phyloP scores from a whole-genome alignment of 2,797 vertebrate genomes.

The Hoplostethus atlanticus region DNA sequence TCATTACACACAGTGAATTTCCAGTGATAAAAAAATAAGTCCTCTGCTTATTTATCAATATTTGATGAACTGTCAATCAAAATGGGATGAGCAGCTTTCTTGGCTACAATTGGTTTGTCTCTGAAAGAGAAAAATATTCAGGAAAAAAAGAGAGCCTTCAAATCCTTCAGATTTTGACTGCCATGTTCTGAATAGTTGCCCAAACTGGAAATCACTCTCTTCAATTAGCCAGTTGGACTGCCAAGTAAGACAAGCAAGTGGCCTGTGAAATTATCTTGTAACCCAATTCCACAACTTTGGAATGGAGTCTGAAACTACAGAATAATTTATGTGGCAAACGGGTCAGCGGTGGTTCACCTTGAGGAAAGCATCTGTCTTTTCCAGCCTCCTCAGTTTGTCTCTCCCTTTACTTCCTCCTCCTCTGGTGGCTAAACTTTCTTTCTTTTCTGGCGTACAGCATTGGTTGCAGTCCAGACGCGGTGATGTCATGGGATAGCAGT shows the following conservation, averaged over 20 bases:
- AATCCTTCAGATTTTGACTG: constrained; percentile 82
- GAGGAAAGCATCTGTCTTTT: constrained; percentile 76
- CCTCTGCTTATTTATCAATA: constrained; percentile 45
- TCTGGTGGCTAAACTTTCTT: constrained; percentile 40
- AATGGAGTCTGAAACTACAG: constrained; percentile 86
- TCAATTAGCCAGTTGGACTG: constrained; percentile 90
- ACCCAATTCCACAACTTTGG: constrained; percentile 89
- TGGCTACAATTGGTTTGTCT: constrained; percentile 40
- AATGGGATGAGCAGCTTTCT: constrained; percentile 25
- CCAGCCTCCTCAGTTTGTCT: constrained; percentile 46
- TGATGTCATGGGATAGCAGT: constrained; percentile 54
- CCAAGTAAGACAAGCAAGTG: constrained; percentile 90
- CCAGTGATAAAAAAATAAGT: neutral
- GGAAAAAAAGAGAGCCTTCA: constrained; percentile 64
- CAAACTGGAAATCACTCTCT: constrained; percentile 85
- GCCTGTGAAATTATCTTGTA: constrained; percentile 90
- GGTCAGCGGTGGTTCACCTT: constrained; percentile 85
- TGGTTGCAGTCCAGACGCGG: constrained; percentile 49
- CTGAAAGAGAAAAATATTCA: constrained; percentile 39
- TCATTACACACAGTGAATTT: constrained; percentile 1
- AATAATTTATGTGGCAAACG: constrained; percentile 86
- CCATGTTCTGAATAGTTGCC: constrained; percentile 84
- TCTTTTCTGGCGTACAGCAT: constrained; percentile 5
- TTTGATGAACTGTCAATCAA: constrained; percentile 61
- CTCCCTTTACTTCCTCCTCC: constrained; percentile 13